Evolutionary conservation across 1,140 invertebrate species (phyloP), one percentile per base, ranked within the genome.

Genomic region (Agrypnia vestita): DNA sequence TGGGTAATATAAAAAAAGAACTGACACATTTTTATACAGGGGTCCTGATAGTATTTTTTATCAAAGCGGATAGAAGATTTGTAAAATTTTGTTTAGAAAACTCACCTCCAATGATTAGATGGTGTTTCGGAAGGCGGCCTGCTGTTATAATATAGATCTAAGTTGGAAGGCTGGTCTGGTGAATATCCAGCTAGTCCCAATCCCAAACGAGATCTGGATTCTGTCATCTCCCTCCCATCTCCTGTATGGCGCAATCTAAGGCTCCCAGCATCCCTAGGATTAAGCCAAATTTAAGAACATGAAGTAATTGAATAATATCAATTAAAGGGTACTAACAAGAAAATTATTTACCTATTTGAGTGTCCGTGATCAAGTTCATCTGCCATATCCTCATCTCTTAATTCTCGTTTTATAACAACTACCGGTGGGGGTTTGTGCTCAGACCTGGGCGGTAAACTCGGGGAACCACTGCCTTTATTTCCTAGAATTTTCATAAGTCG

Each of bases 391-490:
- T 97, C 97, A 83, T 97, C 96, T 51, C 95, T 92, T 82, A 97
- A 91, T 84, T 97, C 96, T 69, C 96, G 93, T 87, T 98, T 98
- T 77, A 98, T 94, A 8, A 99, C 96, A 11, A 98, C 97, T 15
- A 98, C 97, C 35, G 97, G 96, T 53, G 97, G 96, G 19, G 95
- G 93, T 86, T 97, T 97, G 85, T 95, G 95, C 85, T 97, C 96
- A 0, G 93, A 91, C 55, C 93, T 89, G 51, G 92, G 91, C 72
- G 92, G 91, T 46, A 93, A 87, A 43, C 91, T 93, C 13, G 93
- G 93, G 1, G 93, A 94, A 8, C 92, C 91, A 47, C 90, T 92
- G 0, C 90, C 93, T 76, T 90, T 95, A 90, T 92, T 92, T 82
- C 91, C 91, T 89, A 71, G 43, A 35, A 6, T 3, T 35, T 35